Percentiles rank a stretch among this genome's conserved stretches.
These are phyloP conservation scores for Penaeus chinensis DNA, from an alignment of 1,140 invertebrate genomes.

Conservation along the genomic window DNA sequence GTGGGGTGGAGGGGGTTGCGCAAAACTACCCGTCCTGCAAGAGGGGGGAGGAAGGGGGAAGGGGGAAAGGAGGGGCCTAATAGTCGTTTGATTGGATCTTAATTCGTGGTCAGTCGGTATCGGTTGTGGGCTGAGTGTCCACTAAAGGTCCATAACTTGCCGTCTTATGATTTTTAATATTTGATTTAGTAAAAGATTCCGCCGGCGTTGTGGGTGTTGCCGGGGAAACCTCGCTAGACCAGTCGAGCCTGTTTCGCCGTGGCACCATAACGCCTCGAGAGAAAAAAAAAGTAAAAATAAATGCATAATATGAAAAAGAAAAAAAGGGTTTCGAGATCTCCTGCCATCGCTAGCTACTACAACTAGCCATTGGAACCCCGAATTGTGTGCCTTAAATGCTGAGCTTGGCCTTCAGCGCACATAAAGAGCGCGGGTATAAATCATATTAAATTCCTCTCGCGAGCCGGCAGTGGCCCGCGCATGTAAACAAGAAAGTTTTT, in stretches of 20 bases:
- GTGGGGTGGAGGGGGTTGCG: no score
- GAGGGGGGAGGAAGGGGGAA: background rate
- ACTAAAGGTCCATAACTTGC: slow-evolving; percentile 43
- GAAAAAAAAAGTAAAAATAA: no score
- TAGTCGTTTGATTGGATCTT: slow-evolving; percentile 57
- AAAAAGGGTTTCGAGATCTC: no score
- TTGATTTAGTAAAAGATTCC: slow-evolving; percentile 34
- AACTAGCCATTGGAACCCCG: no score
- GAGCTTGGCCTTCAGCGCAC: background rate
- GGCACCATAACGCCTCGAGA: no score
- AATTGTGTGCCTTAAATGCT: background rate
- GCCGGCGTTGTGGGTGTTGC: slow-evolving; percentile 38
- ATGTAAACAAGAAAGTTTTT: slow-evolving; percentile 38
- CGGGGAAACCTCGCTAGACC: background rate
- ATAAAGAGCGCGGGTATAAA: slow-evolving; percentile 12
- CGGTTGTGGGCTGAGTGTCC: slow-evolving; percentile 32
- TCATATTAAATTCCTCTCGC: background rate
- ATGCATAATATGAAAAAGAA: no score
- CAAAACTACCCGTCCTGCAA: slow-evolving; percentile 12
- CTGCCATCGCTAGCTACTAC: no score
- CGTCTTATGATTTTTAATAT: slow-evolving; percentile 34
- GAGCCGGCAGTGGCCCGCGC: no score
- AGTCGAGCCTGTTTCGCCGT: no score
- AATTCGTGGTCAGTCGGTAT: slow-evolving; percentile 40
- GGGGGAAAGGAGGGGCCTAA: slow-evolving; percentile 32